Percentiles rank a stretch among this genome's conserved stretches.
These are phyloP conservation scores for Eubucco bourcierii DNA, from an alignment of 2,113 vertebrate species.

Conservation along the genomic window DNA sequence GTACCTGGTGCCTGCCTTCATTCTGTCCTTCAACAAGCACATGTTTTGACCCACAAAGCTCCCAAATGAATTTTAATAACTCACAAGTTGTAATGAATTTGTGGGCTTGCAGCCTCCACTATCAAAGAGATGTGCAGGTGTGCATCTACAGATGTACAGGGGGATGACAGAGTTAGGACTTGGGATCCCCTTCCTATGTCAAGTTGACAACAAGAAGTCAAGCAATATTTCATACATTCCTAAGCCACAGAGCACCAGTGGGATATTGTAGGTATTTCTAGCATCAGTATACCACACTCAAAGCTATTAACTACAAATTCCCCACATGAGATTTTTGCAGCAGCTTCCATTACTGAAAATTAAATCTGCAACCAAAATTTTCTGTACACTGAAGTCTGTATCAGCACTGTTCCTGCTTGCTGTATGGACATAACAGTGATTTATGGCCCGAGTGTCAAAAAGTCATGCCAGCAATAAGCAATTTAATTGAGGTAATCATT, in stretches of 20 bases:
- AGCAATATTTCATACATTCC: neutral
- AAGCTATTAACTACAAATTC: neutral
- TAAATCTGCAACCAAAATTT: neutral
- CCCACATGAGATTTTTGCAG: neutral
- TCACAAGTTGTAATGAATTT: neutral
- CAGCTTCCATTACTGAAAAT: neutral
- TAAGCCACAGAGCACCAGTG: neutral
- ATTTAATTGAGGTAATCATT: neutral
- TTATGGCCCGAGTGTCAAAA: neutral
- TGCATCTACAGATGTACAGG: accelerated
- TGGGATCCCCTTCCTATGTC: neutral
- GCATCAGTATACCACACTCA: neutral
- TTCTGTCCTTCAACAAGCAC: neutral
- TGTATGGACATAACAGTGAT: neutral
- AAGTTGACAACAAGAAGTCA: neutral
- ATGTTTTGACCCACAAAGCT: neutral
- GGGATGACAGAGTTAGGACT: accelerated
- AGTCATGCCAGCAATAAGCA: neutral
- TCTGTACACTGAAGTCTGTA: neutral
- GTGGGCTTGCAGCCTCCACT: neutral
- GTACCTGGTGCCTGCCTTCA: neutral
- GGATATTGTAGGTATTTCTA: neutral
- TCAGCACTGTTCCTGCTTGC: neutral
- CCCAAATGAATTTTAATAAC: neutral
- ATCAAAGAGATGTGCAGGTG: accelerated